phyloP scores from a whole-genome alignment of 2,797 vertebrate species.

The Hemibagrus guttatus region DNA sequence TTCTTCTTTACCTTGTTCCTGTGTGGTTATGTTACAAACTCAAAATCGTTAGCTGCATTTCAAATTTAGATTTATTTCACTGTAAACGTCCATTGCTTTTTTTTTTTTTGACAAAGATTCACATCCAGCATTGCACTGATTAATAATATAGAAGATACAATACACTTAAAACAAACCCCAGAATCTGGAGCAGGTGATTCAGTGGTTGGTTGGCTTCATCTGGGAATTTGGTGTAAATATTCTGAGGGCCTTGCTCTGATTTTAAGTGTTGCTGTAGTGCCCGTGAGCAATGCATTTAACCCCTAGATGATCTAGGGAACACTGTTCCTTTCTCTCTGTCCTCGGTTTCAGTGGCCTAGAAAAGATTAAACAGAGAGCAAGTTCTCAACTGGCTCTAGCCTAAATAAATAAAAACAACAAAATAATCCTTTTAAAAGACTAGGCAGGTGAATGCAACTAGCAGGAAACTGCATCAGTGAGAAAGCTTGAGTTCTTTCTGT shows the following conservation, averaged over 20 bases:
- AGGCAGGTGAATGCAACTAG: not conserved
- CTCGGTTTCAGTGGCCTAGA: not conserved
- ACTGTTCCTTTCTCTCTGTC: not conserved
- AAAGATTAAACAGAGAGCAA: not conserved
- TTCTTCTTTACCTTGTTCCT: constrained; percentile 23
- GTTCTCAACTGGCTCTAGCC: not conserved
- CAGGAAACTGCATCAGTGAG: not conserved
- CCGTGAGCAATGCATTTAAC: constrained; percentile 17
- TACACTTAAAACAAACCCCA: not conserved
- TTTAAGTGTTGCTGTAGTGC: not conserved
- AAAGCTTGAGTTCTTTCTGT: not conserved
- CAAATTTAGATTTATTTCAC: not conserved
- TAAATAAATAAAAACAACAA: not conserved
- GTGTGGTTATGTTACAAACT: constrained; percentile 7
- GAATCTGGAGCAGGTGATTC: constrained; percentile 12
- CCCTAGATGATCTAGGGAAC: constrained; percentile 3
- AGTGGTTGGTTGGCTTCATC: not conserved
- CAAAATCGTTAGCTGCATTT: not conserved
- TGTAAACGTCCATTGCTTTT: not conserved
- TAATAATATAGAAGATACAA: not conserved
- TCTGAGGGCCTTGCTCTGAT: constrained; percentile 10
- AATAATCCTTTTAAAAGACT: not conserved
- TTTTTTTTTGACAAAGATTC: not conserved
- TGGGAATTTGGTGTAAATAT: constrained; percentile 20
- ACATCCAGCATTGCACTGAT: not conserved